Evolutionary conservation across 1,140 invertebrate species (phyloP).

Genomic region (Yoshiicerus persimilis): DNA sequence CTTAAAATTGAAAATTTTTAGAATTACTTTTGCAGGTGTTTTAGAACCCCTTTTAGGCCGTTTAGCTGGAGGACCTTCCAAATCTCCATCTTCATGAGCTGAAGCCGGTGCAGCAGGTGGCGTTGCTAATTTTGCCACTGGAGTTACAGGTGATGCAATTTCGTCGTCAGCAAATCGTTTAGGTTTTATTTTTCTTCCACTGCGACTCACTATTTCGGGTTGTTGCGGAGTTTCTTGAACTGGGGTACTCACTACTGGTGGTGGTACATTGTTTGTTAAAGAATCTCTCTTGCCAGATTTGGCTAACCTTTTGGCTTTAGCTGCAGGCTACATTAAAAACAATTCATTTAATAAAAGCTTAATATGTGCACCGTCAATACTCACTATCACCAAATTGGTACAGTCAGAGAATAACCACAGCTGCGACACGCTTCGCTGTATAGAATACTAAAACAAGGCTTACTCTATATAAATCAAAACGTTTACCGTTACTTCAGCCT

Average conservation of each 20-base stretch:
- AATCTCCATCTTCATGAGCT: constrained; percentile 11
- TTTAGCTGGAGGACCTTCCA: background rate
- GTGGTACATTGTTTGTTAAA: background rate
- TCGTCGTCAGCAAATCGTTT: constrained; percentile 61
- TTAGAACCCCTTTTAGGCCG: constrained; percentile 12
- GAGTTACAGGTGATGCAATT: constrained; percentile 38
- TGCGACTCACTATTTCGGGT: constrained; percentile 65
- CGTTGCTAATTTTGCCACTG: constrained; percentile 20
- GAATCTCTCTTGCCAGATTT: constrained; percentile 34
- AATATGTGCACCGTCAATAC: too few species aligned
- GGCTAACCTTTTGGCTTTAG: background rate
- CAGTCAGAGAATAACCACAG: too few species aligned
- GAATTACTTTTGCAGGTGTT: background rate
- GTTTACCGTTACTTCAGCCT: background rate
- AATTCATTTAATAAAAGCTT: too few species aligned
- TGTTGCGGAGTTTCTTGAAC: background rate
- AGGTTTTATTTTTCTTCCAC: constrained; percentile 72
- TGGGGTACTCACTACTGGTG: background rate
- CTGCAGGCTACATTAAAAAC: background rate
- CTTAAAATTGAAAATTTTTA: background rate
- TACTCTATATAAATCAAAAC: too few species aligned
- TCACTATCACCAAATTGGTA: too few species aligned
- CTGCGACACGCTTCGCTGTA: too few species aligned
- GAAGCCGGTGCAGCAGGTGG: background rate
- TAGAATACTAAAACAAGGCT: too few species aligned